Evolutionary conservation across 2,797 vertebrate genomes (phyloP).

Genomic region (Poecilia gillii): DNA sequence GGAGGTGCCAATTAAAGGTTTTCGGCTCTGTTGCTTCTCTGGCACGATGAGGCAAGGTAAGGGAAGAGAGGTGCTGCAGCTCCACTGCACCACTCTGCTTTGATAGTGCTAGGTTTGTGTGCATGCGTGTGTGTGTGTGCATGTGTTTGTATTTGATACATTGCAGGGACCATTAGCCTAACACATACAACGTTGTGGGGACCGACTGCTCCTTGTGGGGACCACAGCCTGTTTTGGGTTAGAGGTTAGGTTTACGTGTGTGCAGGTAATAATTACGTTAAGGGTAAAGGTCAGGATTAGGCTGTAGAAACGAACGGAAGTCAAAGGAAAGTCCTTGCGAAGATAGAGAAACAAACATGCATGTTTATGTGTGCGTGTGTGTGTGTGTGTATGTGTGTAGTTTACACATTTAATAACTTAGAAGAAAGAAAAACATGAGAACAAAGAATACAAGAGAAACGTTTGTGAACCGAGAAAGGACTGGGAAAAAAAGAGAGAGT

Average conservation of each 20-base stretch:
- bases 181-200: no score
- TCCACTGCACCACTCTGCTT: slow-evolving; percentile 68
- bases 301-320: no score
- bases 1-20: slow-evolving; percentile 48
- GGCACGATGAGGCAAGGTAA: slow-evolving; percentile 32
- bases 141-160: slow-evolving; percentile 9
- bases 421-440: slow-evolving; percentile 1
- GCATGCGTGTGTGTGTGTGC: slow-evolving; percentile 17
- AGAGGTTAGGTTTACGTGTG: no score
- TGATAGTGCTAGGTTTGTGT: slow-evolving; percentile 42
- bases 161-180: no score
- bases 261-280: no score
- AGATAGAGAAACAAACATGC: no score
- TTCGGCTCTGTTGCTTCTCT: slow-evolving; percentile 61
- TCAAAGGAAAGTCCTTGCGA: no score
- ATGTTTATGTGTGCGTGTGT: slow-evolving; percentile 13
- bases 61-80: slow-evolving; percentile 55
- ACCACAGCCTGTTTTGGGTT: no score
- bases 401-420: slow-evolving; percentile 27
- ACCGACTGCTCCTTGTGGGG: no score
- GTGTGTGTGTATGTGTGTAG: slow-evolving; percentile 7
- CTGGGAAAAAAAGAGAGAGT: background rate
- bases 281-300: no score
- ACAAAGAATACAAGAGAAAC: background rate
- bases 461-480: background rate